Evolutionary conservation across 1,140 invertebrate genomes (phyloP), one percentile per base, ranked within the genome.

Genomic region (Octopus sinensis): DNA sequence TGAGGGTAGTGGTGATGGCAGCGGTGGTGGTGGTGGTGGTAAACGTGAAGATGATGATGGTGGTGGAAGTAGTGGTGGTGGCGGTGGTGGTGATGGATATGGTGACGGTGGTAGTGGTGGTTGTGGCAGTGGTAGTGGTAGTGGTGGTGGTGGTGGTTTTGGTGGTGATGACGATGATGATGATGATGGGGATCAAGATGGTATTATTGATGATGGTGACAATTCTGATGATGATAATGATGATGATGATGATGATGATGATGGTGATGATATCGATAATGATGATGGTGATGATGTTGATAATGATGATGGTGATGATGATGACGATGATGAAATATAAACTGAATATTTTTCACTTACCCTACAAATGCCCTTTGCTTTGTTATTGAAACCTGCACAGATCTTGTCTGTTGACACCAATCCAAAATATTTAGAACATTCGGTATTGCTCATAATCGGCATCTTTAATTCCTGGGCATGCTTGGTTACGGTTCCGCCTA

Each of bases 61-160:
- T 82, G 77, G 23, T 84, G 80, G n/a, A 82, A 53, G 73, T 75
- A 79, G 68, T 83, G 81, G 68, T 81, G 79, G 9, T 79, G 81
- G 30, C 54, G 62, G 76, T 76, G 62, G 52, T 81, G 79, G 53
- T n/a, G n/a, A n/a, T 81, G 81, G 23, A 23, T 23, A 0, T 23
- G 23, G 23, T 23, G 23, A 23, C 23, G 0, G 23, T 23, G 23
- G 23, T 23, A 0, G 23, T 23, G 0, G 23, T 23, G 23, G 23
- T 0, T 0, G 23, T 23, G 23, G 23, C 0, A 23, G 23, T 23
- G 23, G 0, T 23, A 23, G 23, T 23, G 23, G 23, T 23, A 0
- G 23, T 23, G 23, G 23, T 23, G 23, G 23, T 23, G 23, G 23
- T 23, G 23, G 23, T 23, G 23, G 23, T 23, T 23, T 23, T 23